A percentile compares a stretch with the other conserved stretches of the same genome.
Evolutionary conservation across 35 echinoderm and acorn worm species (phyloP).

Genomic region (Diadema setosum): DNA sequence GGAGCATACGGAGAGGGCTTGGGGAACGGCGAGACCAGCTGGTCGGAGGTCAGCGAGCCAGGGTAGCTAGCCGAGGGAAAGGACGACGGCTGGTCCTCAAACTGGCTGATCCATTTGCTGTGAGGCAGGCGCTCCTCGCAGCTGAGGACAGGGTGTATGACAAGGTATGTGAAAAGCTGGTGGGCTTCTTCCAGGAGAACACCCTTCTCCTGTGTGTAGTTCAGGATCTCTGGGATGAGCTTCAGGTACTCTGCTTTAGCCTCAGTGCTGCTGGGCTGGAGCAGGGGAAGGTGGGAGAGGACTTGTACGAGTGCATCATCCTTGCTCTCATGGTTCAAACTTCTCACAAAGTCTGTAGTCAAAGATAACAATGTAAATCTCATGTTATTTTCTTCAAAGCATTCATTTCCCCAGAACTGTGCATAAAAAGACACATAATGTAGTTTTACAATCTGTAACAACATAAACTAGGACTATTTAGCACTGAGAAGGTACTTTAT

Average conservation of each 20-base stretch:
- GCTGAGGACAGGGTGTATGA: constrained; percentile 93
- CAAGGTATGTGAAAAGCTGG: constrained; percentile 86
- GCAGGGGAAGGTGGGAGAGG: constrained; percentile 84
- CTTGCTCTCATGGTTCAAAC: constrained; percentile 74
- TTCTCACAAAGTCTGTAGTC: constrained; percentile 78
- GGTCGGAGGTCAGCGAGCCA: background rate
- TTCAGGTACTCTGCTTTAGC: constrained; percentile 91
- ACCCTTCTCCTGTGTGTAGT: constrained; percentile 62
- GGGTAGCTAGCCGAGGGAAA: background rate
- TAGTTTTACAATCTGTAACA: too few relatives aligned
- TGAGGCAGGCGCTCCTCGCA: constrained; percentile 81
- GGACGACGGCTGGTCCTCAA: constrained; percentile 54
- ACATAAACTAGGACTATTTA: too few relatives aligned
- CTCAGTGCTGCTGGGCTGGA: constrained; percentile 72
- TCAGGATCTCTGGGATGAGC: constrained; percentile 90
- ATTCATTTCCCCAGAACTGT: too few relatives aligned
- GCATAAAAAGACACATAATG: too few relatives aligned
- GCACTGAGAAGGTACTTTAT: too few relatives aligned
- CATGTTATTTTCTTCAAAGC: too few relatives aligned
- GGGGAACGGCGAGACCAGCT: constrained; percentile 10
- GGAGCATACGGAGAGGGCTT: constrained; percentile 33
- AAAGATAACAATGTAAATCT: too few relatives aligned
- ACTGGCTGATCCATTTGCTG: constrained; percentile 66
- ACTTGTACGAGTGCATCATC: constrained; percentile 76
- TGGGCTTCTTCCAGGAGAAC: constrained; percentile 78